phyloP scores from a whole-genome alignment of 92 coral and sea anemone species.

The Zoanthus gigantus region DNA sequence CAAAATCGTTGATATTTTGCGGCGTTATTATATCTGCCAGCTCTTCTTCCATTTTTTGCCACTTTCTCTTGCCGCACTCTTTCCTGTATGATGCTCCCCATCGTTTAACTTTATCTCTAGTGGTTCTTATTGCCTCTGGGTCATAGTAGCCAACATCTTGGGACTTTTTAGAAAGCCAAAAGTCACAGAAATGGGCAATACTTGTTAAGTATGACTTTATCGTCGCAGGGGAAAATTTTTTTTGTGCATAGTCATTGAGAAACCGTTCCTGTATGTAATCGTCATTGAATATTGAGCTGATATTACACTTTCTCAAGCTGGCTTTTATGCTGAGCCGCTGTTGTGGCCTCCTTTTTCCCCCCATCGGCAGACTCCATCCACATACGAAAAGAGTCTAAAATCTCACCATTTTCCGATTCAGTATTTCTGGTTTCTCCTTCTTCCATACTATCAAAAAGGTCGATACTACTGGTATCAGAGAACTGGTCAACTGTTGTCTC shows the following conservation, averaged over 20 bases:
- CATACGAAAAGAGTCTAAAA: not conserved
- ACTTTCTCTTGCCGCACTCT: not conserved
- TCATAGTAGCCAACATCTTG: not conserved
- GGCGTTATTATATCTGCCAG: not conserved
- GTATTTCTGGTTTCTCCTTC: too few species aligned
- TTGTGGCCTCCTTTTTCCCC: conserved; percentile 17
- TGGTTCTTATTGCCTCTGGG: not conserved
- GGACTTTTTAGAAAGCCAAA: not conserved
- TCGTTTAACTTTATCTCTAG: not conserved
- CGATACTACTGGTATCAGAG: too few species aligned
- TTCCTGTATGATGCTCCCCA: not conserved
- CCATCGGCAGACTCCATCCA: conserved; percentile 42
- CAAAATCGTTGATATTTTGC: not conserved
- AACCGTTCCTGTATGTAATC: too few species aligned
- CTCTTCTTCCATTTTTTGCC: not conserved
- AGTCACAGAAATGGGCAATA: not conserved
- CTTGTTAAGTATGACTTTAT: not conserved
- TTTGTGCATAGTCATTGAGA: too few species aligned
- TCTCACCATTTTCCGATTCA: not conserved
- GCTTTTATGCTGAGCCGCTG: conserved; percentile 9
- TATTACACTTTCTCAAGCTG: conserved; percentile 4
- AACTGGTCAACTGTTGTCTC: too few species aligned
- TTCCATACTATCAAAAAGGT: too few species aligned
- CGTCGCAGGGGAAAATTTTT: too few species aligned
- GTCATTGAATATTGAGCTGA: too few species aligned